Evolutionary conservation across 1,140 invertebrate species (phyloP).

Genomic region (Tyrophagus putrescentiae): DNA sequence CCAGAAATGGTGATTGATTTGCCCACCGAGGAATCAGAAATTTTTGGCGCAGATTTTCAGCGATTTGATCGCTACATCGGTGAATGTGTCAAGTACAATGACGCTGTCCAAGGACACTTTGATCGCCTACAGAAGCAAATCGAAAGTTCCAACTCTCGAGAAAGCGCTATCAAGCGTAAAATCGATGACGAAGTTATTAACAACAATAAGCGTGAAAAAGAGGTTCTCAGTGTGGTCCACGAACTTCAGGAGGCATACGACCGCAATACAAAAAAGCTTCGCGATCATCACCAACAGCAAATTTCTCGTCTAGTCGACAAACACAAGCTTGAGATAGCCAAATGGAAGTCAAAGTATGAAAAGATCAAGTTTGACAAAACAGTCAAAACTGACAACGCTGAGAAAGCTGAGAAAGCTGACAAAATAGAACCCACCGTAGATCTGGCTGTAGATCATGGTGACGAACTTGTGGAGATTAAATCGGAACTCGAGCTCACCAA

Average conservation of each 20-base stretch:
- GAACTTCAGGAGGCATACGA: not conserved
- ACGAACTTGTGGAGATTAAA: not conserved
- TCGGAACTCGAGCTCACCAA: not conserved
- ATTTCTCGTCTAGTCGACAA: not conserved
- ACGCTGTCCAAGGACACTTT: not conserved
- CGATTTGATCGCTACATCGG: not conserved
- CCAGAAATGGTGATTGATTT: too few species aligned
- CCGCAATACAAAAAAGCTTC: not conserved
- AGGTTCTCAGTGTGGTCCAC: not conserved
- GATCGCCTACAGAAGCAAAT: not conserved
- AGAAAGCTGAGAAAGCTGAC: not conserved
- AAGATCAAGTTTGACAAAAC: not conserved
- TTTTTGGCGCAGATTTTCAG: not conserved
- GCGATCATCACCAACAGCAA: slow-evolving; percentile 4
- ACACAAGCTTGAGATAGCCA: slow-evolving; percentile 1
- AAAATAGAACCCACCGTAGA: too few species aligned
- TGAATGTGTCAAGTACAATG: not conserved
- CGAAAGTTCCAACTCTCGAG: not conserved
- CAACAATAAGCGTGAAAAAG: slow-evolving; percentile 5
- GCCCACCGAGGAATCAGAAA: too few species aligned
- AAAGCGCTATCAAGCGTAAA: not conserved
- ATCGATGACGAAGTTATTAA: not conserved
- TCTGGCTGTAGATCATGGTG: too few species aligned
- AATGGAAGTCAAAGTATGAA: not conserved
- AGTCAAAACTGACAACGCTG: not conserved